phyloP scores from a whole-genome alignment of 2,888 invertebrate species.

The Volucella zonaria region DNA sequence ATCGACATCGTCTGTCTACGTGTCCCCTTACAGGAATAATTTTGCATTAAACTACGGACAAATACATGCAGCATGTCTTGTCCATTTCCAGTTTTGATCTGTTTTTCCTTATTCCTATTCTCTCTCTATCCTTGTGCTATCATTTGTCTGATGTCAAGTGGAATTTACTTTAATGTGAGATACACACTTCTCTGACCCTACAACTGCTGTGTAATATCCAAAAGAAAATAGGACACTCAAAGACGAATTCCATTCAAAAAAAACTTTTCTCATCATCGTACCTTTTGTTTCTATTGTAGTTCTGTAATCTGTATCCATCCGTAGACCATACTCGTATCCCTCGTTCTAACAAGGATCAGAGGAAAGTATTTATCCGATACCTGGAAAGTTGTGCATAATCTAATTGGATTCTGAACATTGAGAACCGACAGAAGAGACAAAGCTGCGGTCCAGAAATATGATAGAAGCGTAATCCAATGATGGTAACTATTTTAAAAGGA shows the following conservation, averaged over 20 bases:
- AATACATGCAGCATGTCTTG: neutral
- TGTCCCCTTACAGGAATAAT: neutral
- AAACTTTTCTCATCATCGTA: conserved; percentile 25
- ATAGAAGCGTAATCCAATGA: no score
- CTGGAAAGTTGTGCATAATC: neutral
- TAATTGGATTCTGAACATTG: neutral
- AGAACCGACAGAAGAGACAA: no score
- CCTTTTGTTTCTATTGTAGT: neutral
- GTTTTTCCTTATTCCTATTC: neutral
- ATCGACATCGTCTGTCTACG: neutral
- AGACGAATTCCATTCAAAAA: conserved; percentile 1
- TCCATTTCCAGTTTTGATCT: conserved; percentile 1
- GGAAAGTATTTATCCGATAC: neutral
- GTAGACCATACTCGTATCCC: neutral
- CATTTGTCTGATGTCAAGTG: neutral
- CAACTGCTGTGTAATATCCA: neutral
- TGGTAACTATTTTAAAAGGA: no score
- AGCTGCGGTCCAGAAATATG: no score
- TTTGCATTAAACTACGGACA: neutral
- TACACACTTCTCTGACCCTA: neutral
- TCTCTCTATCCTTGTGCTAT: neutral
- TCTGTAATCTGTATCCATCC: neutral
- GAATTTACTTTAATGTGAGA: neutral
- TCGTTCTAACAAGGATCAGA: neutral
- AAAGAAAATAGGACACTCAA: neutral